Percentiles rank a stretch among this genome's conserved stretches.
These are phyloP conservation scores for Polyommatus icarus DNA, from an alignment of 2,888 invertebrate species.

Conservation along the genomic window DNA sequence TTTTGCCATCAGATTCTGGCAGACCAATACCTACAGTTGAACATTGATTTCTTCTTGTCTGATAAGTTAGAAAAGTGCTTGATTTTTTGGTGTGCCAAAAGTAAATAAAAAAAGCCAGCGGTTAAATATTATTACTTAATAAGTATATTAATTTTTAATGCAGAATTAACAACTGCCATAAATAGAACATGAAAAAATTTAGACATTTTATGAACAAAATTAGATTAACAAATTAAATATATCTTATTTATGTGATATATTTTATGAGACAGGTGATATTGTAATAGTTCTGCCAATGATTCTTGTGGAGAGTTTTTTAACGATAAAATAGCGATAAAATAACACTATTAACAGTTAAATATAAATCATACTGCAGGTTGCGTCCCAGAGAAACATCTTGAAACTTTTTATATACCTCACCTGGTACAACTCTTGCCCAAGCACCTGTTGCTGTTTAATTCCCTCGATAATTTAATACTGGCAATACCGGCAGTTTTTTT, in stretches of 20 bases:
- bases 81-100: too few relatives aligned
- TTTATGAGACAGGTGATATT: constrained; percentile 21
- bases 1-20: too few relatives aligned
- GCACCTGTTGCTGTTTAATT: constrained; percentile 21
- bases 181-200: neutral
- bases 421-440: constrained; percentile 18
- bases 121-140: neutral
- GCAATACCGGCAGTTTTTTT: neutral
- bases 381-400: neutral
- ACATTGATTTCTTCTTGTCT: too few relatives aligned
- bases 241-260: neutral
- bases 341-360: constrained; percentile 14
- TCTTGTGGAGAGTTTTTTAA: neutral
- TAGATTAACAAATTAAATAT: constrained; percentile 17
- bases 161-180: neutral
- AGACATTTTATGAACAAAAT: neutral
- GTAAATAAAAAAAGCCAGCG: too few relatives aligned
- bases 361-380: constrained; percentile 30
- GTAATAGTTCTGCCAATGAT: constrained; percentile 13
- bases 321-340: constrained; percentile 20
- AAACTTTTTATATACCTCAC: constrained; percentile 11
- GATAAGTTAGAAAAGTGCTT: too few relatives aligned
- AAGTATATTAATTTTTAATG: neutral
- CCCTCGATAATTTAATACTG: constrained; percentile 6
- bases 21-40: too few relatives aligned